Evolutionary conservation across 30 jellyfish, hydroid and myxozoan genomes (phyloP).

Genomic region (Turritopsis dohrnii): DNA sequence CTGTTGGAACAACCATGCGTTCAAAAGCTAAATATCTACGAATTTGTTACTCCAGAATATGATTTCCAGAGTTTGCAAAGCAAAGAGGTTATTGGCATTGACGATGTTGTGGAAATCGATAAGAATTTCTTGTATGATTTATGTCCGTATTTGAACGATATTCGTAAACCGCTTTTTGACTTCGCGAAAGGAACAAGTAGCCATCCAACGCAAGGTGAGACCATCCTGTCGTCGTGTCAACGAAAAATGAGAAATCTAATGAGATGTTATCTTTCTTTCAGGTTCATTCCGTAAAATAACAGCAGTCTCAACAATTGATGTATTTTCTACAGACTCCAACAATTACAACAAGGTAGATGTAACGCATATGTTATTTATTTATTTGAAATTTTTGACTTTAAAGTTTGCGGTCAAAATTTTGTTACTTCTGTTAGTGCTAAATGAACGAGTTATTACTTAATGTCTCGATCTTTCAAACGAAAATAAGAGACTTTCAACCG

Average conservation of each 20-base stretch:
- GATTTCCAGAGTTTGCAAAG: neutral
- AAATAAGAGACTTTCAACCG: no score
- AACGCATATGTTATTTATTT: neutral
- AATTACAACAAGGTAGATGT: neutral
- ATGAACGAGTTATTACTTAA: no score
- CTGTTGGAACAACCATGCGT: conserved; percentile 22
- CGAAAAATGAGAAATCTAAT: neutral
- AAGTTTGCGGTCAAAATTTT: no score
- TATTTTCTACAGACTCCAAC: neutral
- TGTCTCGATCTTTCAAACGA: no score
- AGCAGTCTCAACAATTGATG: conserved; percentile 2
- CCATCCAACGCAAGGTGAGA: neutral
- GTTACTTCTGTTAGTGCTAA: no score
- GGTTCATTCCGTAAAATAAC: conserved; percentile 35
- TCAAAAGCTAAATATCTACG: neutral
- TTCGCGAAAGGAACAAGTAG: conserved; percentile 10
- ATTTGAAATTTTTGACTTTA: no score
- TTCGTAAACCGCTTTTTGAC: conserved; percentile 23
- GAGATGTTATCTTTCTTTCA: neutral
- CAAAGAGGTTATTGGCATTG: conserved; percentile 24
- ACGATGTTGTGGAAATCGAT: conserved; percentile 30
- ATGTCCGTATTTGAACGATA: conserved; percentile 22
- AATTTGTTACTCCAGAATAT: neutral
- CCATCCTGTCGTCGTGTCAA: no score
- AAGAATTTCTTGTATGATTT: conserved; percentile 10